Percentiles rank a stretch among this genome's conserved stretches.
These are phyloP conservation scores for Sphenopsis melanotis DNA, from an alignment of 2,797 vertebrate genomes.

Conservation along the genomic window DNA sequence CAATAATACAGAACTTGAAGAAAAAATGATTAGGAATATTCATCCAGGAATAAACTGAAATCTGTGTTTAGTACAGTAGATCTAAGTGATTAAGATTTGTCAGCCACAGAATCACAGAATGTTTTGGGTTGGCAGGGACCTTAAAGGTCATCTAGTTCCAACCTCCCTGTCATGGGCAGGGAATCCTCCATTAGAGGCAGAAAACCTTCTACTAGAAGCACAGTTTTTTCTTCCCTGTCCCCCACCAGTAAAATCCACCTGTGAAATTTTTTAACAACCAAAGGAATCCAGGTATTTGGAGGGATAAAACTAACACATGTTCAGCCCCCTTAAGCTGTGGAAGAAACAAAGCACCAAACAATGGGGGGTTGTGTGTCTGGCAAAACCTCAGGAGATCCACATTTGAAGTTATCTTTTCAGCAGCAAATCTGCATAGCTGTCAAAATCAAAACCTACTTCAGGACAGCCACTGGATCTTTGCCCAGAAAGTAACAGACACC, in stretches of 20 bases:
- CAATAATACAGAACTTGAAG: not conserved
- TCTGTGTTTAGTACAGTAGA: not conserved
- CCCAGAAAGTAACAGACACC: not conserved
- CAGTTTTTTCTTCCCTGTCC: not conserved
- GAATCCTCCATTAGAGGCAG: not conserved
- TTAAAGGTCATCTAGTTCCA: not conserved
- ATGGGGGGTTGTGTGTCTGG: not conserved
- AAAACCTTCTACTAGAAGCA: not conserved
- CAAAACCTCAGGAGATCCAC: not conserved
- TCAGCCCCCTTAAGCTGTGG: not conserved
- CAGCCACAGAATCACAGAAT: not conserved
- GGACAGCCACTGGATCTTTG: not conserved
- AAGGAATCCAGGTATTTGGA: not conserved
- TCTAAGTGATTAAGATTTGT: not conserved
- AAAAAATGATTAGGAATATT: not conserved
- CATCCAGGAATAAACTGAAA: not conserved
- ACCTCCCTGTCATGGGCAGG: not conserved
- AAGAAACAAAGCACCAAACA: not conserved
- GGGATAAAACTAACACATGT: not conserved
- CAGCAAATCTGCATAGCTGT: not conserved
- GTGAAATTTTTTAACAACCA: not conserved
- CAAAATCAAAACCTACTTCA: slow-evolving; percentile 19
- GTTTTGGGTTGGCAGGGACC: not conserved
- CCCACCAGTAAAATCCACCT: not conserved
- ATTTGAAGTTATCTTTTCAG: slow-evolving; percentile 13